Evolutionary conservation across 2,888 invertebrate genomes (phyloP), one percentile per base, ranked within the genome.

Genomic region (Sphaerophoria rueppellii): DNA sequence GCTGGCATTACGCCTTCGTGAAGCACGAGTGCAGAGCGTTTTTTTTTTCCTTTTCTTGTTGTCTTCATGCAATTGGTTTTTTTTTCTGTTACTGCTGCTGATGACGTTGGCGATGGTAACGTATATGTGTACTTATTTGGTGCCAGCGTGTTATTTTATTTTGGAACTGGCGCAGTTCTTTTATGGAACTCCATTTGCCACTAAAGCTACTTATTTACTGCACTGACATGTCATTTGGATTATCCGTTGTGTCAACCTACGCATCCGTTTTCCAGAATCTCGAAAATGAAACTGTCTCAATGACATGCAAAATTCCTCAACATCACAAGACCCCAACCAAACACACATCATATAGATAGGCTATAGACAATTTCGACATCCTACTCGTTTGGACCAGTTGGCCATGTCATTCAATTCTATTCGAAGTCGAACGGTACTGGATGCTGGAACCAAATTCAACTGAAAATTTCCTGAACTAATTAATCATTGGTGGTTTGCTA

Each of bases 381-480:
- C 55, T 46, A 12, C n/a, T 40, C 35, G 46, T 34, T 61, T 60
- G 12, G 61, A 43, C 72, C 72, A 73, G 72, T 73, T 73, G 61
- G 32, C 43, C 61, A 54, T 67, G 72, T 11, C 73, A 74, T 55
- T 65, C 73, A 74, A 63, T 54, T 61, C 24, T 32, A 63, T 48
- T 50, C 55, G 7, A 48, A 50, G 2, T 9, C 0, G 7, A 40
- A 11, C 11, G 7, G 9, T 32, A 24, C 52, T 52, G 32, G 16
- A 48, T 24, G 16, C 35, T 65, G 50, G 37, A 54, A 48, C 65
- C 50, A 57, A 65, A 71, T 58, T 60, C 34, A 69, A 69, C 61
- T 77, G 58, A 72, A 82, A 79, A 75, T 79, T 83, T 83, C 79
- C 79, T 63, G 69, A 69, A 70, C 76, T 54, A 80, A 85, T 85